phyloP scores from a whole-genome alignment of 2,113 vertebrate genomes.

The Zosterops hypoxanthus region DNA sequence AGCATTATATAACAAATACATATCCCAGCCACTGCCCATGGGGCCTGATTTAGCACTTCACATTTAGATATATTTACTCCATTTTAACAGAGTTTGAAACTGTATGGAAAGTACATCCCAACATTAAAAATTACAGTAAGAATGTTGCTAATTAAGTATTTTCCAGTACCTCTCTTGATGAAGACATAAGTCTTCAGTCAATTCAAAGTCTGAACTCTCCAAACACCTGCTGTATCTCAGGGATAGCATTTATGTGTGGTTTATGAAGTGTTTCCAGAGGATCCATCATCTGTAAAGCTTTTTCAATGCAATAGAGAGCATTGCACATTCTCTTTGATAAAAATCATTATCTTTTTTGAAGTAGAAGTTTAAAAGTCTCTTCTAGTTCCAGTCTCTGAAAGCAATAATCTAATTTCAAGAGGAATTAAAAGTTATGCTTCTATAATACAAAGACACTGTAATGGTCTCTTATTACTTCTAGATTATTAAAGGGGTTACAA shows the following conservation, averaged over 20 bases:
- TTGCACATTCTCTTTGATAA: conserved; percentile 1
- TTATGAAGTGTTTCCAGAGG: conserved; percentile 16
- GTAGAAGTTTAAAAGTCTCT: conserved; percentile 10
- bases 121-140: background rate
- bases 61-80: background rate
- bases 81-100: background rate
- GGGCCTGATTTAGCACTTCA: background rate
- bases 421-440: conserved; percentile 9
- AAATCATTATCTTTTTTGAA: conserved; percentile 14
- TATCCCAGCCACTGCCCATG: background rate
- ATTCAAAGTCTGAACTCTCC: background rate
- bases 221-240: background rate
- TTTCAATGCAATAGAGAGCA: background rate
- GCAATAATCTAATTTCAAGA: conserved; percentile 14
- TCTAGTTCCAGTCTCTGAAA: conserved; percentile 15
- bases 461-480: background rate
- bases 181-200: background rate
- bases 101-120: background rate
- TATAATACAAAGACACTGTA: conserved; percentile 3
- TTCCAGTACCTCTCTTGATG: background rate
- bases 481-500: background rate
- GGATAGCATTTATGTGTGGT: background rate
- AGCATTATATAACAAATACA: background rate
- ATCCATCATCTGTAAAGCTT: background rate
- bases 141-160: background rate